Evolutionary conservation across 1,140 invertebrate genomes (phyloP).

Genomic region (Ooceraea biroi): DNA sequence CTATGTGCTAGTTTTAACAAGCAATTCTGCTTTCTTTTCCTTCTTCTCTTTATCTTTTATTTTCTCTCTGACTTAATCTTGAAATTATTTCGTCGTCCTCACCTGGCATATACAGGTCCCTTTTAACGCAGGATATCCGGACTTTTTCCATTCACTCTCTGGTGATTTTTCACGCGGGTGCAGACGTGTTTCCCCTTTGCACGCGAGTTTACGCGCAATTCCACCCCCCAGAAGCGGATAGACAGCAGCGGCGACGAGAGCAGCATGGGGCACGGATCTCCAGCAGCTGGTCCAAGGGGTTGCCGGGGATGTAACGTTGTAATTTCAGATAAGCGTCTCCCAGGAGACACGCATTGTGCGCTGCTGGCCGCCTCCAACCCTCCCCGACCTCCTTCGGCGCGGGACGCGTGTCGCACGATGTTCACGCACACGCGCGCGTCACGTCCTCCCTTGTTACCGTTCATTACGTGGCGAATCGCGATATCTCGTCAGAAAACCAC

Average conservation of each 20-base stretch:
- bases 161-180: slow-evolving; percentile 54
- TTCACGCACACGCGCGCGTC: slow-evolving; percentile 54
- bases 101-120: not conserved
- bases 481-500: slow-evolving; percentile 68
- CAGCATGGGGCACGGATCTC: slow-evolving; percentile 57
- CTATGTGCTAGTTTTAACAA: too few species aligned
- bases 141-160: slow-evolving; percentile 9
- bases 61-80: not conserved
- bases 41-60: too few species aligned
- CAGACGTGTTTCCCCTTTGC: slow-evolving; percentile 46
- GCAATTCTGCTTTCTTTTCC: too few species aligned
- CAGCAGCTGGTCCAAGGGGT: slow-evolving; percentile 66
- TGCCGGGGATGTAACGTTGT: slow-evolving; percentile 79
- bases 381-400: slow-evolving; percentile 63
- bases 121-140: not conserved
- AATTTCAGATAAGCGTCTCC: slow-evolving; percentile 84
- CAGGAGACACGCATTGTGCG: slow-evolving; percentile 85
- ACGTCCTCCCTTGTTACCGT: slow-evolving; percentile 65
- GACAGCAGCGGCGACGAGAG: not conserved
- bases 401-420: slow-evolving; percentile 67
- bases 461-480: slow-evolving; percentile 75
- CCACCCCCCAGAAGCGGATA: slow-evolving; percentile 44
- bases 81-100: not conserved
- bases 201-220: slow-evolving; percentile 49
- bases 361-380: slow-evolving; percentile 75